A percentile compares a stretch with the other conserved stretches of the same genome.
These are phyloP conservation scores for Cebidichthys violaceus DNA, from an alignment of 2,113 vertebrate genomes.

Conservation along the genomic window DNA sequence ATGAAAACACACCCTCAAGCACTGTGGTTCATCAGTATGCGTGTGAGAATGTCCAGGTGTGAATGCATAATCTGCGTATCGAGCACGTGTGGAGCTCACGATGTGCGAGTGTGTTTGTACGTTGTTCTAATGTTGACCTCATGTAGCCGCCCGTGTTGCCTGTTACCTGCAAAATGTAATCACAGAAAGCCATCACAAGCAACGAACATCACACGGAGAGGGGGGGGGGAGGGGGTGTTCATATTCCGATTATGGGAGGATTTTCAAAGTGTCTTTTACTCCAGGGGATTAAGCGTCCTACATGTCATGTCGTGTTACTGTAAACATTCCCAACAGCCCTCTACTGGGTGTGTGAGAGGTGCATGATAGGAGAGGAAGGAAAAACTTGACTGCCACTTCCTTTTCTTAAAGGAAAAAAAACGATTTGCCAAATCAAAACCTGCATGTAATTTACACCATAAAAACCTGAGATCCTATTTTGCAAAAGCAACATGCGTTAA, in stretches of 20 bases:
- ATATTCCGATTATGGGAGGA: slow-evolving; percentile 1
- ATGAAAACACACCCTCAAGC: slow-evolving; percentile 54
- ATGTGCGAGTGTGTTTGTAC: slow-evolving; percentile 29
- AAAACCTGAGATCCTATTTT: slow-evolving; percentile 42
- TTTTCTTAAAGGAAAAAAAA: slow-evolving; percentile 13
- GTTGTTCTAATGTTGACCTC: slow-evolving; percentile 63
- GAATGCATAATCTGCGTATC: background rate
- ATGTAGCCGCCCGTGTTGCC: slow-evolving; percentile 71
- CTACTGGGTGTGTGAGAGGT: slow-evolving; percentile 2
- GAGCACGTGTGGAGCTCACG: background rate
- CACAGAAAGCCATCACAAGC: slow-evolving; percentile 64
- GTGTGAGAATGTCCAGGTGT: slow-evolving; percentile 1
- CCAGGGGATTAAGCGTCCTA: background rate
- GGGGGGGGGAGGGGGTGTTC: slow-evolving; percentile 3
- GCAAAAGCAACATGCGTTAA: slow-evolving; percentile 42
- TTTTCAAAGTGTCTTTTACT: slow-evolving; percentile 48
- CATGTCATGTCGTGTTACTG: slow-evolving; percentile 41
- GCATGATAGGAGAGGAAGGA: background rate
- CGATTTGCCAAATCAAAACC: slow-evolving; percentile 7
- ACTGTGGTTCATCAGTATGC: slow-evolving; percentile 53
- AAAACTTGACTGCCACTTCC: slow-evolving; percentile 19
- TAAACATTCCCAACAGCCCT: slow-evolving; percentile 61
- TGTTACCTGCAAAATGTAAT: slow-evolving; percentile 68
- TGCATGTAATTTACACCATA: slow-evolving; percentile 4
- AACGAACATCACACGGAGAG: slow-evolving; percentile 23